Evolutionary conservation across 2,113 vertebrate genomes (phyloP).

Genomic region (Ophthalmolycus amberensis): DNA sequence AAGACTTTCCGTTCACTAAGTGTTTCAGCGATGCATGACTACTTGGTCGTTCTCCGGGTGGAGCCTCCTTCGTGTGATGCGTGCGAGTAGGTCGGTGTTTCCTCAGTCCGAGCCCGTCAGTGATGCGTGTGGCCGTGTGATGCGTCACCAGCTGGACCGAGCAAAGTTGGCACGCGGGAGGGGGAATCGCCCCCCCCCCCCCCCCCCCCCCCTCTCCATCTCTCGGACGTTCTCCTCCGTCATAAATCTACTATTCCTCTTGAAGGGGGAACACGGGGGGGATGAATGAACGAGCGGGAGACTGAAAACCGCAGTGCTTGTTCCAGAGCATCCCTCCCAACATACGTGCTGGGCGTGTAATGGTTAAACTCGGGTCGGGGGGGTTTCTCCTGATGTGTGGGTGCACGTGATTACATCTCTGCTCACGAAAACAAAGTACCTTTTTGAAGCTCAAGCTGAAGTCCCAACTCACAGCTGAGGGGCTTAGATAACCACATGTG

Average conservation of each 20-base stretch:
- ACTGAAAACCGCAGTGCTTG: conserved; percentile 21
- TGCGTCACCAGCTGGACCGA: conserved; percentile 56
- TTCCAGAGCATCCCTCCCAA: conserved; percentile 39
- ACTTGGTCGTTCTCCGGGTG: neutral
- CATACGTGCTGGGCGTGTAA: neutral
- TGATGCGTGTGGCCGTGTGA: conserved; percentile 34
- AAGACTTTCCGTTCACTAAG: conserved; percentile 30
- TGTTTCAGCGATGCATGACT: conserved; percentile 26
- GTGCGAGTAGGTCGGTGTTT: conserved; percentile 12
- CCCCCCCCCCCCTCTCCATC: neutral
- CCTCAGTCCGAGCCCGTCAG: conserved; percentile 20
- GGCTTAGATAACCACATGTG: neutral
- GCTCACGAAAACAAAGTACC: neutral
- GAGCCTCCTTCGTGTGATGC: conserved; percentile 20
- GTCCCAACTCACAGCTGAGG: neutral
- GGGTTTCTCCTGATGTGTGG: conserved; percentile 4
- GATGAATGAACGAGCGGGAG: conserved; percentile 24
- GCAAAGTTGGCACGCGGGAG: conserved; percentile 73
- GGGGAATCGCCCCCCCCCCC: conserved; percentile 75
- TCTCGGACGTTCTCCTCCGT: conserved; percentile 73
- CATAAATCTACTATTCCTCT: conserved; percentile 61
- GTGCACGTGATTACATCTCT: neutral
- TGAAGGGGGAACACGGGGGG: conserved; percentile 1
- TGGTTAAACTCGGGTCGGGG: conserved; percentile 2
- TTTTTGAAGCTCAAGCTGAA: conserved; percentile 10